Conservation (phyloP, 2,888 invertebrate species). For the Dryomyza anilis region DNA sequence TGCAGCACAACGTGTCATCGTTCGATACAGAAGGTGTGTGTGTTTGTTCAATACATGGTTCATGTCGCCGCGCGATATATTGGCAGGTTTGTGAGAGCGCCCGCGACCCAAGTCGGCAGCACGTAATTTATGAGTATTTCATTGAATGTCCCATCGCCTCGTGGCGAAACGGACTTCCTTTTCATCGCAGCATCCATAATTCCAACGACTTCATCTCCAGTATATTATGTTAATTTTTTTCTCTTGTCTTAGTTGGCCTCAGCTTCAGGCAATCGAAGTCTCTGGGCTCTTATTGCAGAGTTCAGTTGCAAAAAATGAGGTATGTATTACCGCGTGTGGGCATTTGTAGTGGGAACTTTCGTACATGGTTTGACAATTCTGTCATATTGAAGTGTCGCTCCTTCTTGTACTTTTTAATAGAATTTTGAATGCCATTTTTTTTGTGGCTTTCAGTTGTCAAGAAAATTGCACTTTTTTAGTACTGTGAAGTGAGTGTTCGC, state of each 20-base stretch:
- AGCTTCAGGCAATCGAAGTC: not conserved
- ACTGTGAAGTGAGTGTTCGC: too few species aligned
- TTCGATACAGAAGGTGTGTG: not conserved
- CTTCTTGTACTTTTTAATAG: conserved; percentile 26
- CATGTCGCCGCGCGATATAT: not conserved
- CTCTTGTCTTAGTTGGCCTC: not conserved
- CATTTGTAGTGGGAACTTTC: not conserved
- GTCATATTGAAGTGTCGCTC: conserved; percentile 51
- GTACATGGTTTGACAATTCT: conserved; percentile 34
- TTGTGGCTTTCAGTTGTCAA: too few species aligned
- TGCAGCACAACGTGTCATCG: conserved; percentile 20
- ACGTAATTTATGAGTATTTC: conserved; percentile 50
- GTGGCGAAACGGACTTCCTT: not conserved
- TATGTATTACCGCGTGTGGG: conserved; percentile 1
- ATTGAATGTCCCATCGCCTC: conserved; percentile 25
- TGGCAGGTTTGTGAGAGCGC: not conserved
- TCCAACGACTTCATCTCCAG: conserved; percentile 28
- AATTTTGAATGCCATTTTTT: not conserved
- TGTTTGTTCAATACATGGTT: not conserved
- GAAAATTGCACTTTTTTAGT: too few species aligned
- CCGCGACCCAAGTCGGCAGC: conserved; percentile 40
- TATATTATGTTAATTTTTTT: conserved; percentile 48
- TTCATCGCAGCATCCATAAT: conserved; percentile 9
- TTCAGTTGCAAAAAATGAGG: not conserved
- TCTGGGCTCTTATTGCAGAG: not conserved